Base-by-base conservation (phyloP, 2,797 vertebrate genomes). In the Coranthus polyacanthus region DNA sequence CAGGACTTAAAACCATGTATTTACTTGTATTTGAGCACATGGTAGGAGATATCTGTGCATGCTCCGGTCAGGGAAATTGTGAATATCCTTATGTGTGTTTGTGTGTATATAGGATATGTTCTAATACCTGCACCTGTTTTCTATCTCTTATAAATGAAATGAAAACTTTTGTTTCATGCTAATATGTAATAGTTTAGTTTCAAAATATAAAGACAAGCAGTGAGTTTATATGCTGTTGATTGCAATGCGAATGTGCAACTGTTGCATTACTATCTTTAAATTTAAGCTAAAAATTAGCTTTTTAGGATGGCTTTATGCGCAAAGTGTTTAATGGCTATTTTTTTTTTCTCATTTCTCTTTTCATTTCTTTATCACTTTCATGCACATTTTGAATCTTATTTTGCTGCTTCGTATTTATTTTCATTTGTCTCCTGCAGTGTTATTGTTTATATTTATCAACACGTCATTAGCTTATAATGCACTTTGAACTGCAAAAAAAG, bases 1-100 rank as follows among this genome's bases (percentile, higher is more conserved):
- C 44, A 43, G 41, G 39, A 20, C 64, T 67, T 20, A 47, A 1
- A 42, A 22, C 49, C 53, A 47, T 29, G 56, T 46, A 52, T 8
- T 47, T 44, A 15, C 50, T 21, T 41, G 15, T 0, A 20, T 57
- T 26, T 59, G 16, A 37, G 59, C 32, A 46, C 7, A 3, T 41
- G 45, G 60, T 5, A 22, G 36, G 26, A 13, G 17, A 62, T 34
- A 11, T 70, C n/a, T 62, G 45, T 29, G 11, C 17, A 42, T 8
- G 20, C 32, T 12, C 2, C 15, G 17, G 13, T 46, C 2, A n/a
- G 5, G 47, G 29, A 46, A 51, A 57, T 3, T n/a, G n/a, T n/a
- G 12, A 12, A n/a, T 15, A 18, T 44, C 5, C n/a, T 10, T 17
- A 11, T 29, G 10, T 17, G 18, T 24, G 7, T 12, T n/a, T 5